A percentile compares a stretch with the other conserved stretches of the same genome.
Evolutionary conservation across 2,113 vertebrate species (phyloP).

Genomic region (Propithecus coquereli): DNA sequence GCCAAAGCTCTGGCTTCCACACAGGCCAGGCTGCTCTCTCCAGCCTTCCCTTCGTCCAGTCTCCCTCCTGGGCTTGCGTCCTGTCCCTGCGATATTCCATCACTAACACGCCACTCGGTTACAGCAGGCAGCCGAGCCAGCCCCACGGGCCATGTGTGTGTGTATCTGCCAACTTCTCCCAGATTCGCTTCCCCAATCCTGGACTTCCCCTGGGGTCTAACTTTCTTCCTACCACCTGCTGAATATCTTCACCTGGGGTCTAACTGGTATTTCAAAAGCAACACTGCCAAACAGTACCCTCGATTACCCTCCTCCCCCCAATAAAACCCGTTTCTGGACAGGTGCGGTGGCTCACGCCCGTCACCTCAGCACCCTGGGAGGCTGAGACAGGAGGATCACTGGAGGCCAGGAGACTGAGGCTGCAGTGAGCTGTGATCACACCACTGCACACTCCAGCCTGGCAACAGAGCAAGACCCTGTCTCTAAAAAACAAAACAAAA

Average conservation of each 20-base stretch:
- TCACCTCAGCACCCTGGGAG: too few species aligned
- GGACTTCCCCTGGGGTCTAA: not conserved
- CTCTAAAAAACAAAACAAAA: not conserved
- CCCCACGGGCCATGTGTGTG: fast-evolving
- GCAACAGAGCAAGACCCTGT: too few species aligned
- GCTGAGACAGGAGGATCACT: too few species aligned
- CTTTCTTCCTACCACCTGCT: not conserved
- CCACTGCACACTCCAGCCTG: too few species aligned
- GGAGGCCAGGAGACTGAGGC: too few species aligned
- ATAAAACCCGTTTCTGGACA: too few species aligned
- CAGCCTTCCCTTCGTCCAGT: not conserved
- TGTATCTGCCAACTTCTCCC: fast-evolving
- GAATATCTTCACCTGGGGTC: not conserved
- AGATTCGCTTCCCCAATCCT: not conserved
- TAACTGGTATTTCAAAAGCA: not conserved
- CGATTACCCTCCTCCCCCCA: too few species aligned
- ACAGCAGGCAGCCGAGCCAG: fast-evolving
- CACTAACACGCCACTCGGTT: too few species aligned
- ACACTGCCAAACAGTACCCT: fast-evolving
- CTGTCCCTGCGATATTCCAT: not conserved
- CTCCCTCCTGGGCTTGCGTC: too few species aligned
- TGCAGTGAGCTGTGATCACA: too few species aligned
- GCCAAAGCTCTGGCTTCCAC: not conserved
- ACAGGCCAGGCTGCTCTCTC: too few species aligned
- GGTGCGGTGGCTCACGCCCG: too few species aligned